phyloP scores from a whole-genome alignment of 2,113 vertebrate species.

The Osmerus mordax region DNA sequence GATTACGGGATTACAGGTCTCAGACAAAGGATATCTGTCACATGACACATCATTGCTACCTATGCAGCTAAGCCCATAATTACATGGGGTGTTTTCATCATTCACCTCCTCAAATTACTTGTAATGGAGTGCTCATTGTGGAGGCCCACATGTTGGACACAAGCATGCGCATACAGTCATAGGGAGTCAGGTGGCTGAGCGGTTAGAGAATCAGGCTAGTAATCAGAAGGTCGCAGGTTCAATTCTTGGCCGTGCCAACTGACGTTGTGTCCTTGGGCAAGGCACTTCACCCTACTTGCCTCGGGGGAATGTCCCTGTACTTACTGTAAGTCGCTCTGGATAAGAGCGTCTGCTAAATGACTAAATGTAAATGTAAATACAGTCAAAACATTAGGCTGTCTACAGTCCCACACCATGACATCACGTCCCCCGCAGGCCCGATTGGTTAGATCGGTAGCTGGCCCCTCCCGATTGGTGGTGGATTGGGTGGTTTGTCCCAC shows the following conservation, averaged over 20 bases:
- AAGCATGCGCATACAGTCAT: constrained; percentile 25
- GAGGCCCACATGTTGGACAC: neutral
- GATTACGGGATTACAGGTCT: constrained; percentile 31
- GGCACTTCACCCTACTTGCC: too few relatives aligned
- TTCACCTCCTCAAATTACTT: neutral
- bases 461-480: neutral
- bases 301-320: too few relatives aligned
- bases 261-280: too few relatives aligned
- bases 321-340: too few relatives aligned
- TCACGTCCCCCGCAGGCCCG: constrained; percentile 34
- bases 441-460: constrained; percentile 5
- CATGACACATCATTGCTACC: constrained; percentile 29
- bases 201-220: too few relatives aligned
- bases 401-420: neutral
- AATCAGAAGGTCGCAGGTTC: too few relatives aligned
- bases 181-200: too few relatives aligned
- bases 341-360: too few relatives aligned
- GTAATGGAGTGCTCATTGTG: neutral
- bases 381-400: neutral
- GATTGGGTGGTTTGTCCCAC: neutral
- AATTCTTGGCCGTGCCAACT: too few relatives aligned
- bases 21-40: constrained; percentile 27
- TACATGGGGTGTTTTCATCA: constrained; percentile 12
- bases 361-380: too few relatives aligned
- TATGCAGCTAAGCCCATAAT: constrained; percentile 41